These are phyloP conservation scores for Hyperoodon ampullatus DNA, from an alignment of 2,113 vertebrate genomes.

Conservation along the genomic window DNA sequence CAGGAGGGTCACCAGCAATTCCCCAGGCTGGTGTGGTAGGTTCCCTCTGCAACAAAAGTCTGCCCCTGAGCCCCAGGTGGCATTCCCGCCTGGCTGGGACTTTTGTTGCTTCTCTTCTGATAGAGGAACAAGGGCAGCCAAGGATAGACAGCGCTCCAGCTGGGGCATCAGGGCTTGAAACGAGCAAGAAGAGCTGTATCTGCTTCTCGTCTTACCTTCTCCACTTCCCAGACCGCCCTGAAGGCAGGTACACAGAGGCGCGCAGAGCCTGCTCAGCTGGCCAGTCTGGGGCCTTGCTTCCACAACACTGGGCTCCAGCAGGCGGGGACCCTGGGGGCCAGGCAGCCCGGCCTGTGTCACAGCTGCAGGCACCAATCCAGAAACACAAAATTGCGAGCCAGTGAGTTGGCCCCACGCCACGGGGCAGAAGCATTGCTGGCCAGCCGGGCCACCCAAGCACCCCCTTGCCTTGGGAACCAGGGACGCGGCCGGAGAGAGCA, in stretches of 20 bases:
- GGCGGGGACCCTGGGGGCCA: not conserved
- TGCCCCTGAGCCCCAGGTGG: not conserved
- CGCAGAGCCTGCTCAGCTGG: not conserved
- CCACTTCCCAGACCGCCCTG: not conserved
- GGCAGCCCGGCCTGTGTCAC: not conserved
- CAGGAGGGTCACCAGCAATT: not conserved
- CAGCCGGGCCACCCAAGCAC: not conserved
- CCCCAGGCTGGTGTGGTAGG: not conserved
- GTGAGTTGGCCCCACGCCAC: not conserved
- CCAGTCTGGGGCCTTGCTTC: not conserved
- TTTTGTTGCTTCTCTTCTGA: not conserved
- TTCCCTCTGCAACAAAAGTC: not conserved
- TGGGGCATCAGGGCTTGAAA: not conserved
- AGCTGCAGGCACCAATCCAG: not conserved
- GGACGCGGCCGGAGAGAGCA: not conserved
- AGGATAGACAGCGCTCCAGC: not conserved
- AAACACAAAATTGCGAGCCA: not conserved
- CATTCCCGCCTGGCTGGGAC: not conserved
- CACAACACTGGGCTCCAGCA: not conserved
- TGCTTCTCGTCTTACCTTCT: not conserved
- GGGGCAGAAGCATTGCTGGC: not conserved
- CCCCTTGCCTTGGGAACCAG: not conserved
- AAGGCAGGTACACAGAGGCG: not conserved
- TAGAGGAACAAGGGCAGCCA: not conserved
- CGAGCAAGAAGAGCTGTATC: not conserved